Evolutionary conservation across 2,888 invertebrate genomes (phyloP), one percentile per base, ranked within the genome.

Genomic region (Aporophyla nigra): DNA sequence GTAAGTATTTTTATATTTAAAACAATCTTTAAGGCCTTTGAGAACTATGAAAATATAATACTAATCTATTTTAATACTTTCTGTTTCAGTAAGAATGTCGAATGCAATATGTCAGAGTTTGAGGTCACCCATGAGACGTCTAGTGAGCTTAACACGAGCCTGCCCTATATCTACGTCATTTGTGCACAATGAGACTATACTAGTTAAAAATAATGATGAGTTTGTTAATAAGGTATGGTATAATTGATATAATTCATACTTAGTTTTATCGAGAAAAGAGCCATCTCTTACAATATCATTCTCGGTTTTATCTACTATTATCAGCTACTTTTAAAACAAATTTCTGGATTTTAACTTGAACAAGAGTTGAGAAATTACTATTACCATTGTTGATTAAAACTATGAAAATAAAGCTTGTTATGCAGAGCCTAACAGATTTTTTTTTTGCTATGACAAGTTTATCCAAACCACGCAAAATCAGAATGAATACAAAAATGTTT

Each of bases 121-220:
- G 53, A 90, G 94, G 61, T 96, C 96, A 24, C 97, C 97, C 0
- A 92, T 96, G 21, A 89, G 94, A 69, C 88, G 90, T 65, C 87
- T 96, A 51, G 93, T 93, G 0, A 86, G 87, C 40, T 84, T 96
- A 61, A 88, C 91, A 24, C 90, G 86, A 58, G 93, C 91, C 0
- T 90, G 88, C 63, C 82, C 91, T 0, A 96, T 97, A 88, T 95
- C 96, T 63, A 97, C 96, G 0, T 96, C 97, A 2, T 83, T 95
- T 80, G 95, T 96, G 0, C 95, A 96, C 89, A 96, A 97, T 88
- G 97, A 97, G 80, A 97, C 96, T 58, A 97, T 97, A 87, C 88
- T 97, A 88, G 98, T 98, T 86, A 98, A 97, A 90, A 98, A 98
- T 93, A 98, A 98, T 91, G 98, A 97, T 79, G 98, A 98, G 86